phyloP scores from a whole-genome alignment of 1,140 invertebrate genomes.

The Philotrypesis tridentata region DNA sequence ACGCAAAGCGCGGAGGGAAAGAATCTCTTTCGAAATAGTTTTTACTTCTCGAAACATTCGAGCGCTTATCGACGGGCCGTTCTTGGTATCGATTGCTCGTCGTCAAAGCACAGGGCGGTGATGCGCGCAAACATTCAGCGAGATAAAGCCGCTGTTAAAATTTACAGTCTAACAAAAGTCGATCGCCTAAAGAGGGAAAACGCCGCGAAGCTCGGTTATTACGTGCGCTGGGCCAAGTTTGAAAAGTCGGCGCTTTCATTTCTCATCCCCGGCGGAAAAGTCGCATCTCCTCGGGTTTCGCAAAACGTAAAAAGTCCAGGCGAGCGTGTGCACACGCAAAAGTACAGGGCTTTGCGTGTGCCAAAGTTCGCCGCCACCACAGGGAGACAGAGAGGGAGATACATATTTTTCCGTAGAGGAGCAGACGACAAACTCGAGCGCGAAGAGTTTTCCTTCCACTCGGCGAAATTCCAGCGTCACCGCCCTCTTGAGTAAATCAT shows the following conservation, averaged over 20 bases:
- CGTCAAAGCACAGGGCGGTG: too few species aligned
- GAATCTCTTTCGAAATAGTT: not conserved
- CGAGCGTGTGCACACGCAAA: not conserved
- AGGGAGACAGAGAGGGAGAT: not conserved
- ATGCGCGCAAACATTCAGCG: not conserved
- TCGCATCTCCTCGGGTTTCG: not conserved
- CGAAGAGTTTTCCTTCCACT: slow-evolving; percentile 49
- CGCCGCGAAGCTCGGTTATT: not conserved
- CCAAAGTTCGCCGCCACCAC: not conserved
- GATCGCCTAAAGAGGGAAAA: not conserved
- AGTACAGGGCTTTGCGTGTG: slow-evolving; percentile 6
- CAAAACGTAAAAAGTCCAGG: not conserved
- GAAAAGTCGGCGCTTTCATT: not conserved
- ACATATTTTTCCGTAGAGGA: slow-evolving; percentile 60
- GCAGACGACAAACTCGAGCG: slow-evolving; percentile 50
- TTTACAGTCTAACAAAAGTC: not conserved
- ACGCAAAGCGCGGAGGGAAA: too few species aligned
- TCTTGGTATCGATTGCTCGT: too few species aligned
- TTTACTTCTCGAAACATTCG: not conserved
- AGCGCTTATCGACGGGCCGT: too few species aligned
- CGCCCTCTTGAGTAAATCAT: slow-evolving; percentile 58
- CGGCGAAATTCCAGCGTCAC: slow-evolving; percentile 46
- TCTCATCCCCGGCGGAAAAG: not conserved
- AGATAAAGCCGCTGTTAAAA: not conserved
- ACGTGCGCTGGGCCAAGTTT: not conserved